Percentiles rank a stretch among this genome's conserved stretches.
phyloP scores from a whole-genome alignment of 2,113 vertebrate species.

The Mirounga angustirostris region DNA sequence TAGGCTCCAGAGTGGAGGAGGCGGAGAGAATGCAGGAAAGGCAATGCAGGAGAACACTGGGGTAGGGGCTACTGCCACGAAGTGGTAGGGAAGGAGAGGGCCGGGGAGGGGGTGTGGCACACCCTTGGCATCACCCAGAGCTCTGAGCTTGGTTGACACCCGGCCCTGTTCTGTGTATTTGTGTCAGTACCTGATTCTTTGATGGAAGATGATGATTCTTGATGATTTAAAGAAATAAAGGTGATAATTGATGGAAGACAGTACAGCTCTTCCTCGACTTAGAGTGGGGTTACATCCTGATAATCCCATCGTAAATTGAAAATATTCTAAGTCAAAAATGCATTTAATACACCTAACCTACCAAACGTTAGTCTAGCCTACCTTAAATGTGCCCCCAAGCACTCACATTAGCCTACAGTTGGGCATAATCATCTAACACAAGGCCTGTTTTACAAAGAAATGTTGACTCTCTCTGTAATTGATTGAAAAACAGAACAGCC shows the following conservation, averaged over 20 bases:
- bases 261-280: background rate
- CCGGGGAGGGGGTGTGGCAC: accelerated
- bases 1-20: background rate
- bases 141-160: background rate
- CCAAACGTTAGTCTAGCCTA: background rate
- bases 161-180: background rate
- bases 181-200: background rate
- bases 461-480: background rate
- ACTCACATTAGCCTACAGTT: background rate
- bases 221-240: conserved; percentile 7
- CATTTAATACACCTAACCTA: background rate
- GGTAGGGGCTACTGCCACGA: background rate
- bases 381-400: background rate
- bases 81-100: background rate
- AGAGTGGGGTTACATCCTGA: background rate
- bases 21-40: background rate
- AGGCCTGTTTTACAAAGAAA: background rate
- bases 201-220: background rate
- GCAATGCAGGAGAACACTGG: accelerated
- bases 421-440: background rate
- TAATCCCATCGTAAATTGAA: background rate
- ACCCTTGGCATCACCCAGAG: background rate
- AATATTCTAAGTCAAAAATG: background rate
- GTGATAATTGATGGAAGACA: background rate
- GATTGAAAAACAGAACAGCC: background rate